A percentile compares a stretch with the other conserved stretches of the same genome.
phyloP scores from a whole-genome alignment of 2,113 vertebrate genomes.

The Verasper variegatus region DNA sequence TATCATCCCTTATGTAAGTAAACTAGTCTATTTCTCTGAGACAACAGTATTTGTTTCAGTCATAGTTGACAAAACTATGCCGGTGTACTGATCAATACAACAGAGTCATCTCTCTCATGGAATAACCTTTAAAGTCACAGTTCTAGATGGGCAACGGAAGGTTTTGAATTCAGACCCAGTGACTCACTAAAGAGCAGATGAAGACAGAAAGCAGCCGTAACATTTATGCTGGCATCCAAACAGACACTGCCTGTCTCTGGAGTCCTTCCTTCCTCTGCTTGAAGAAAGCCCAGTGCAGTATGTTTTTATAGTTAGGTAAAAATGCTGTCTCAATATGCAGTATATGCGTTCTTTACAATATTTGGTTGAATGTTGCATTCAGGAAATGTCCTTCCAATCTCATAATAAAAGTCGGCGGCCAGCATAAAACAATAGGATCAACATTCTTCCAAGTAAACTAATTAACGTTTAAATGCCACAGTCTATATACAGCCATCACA shows the following conservation, averaged over 20 bases:
- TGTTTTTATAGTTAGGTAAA: neutral
- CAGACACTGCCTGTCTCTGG: conserved; percentile 16
- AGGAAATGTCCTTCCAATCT: conserved; percentile 31
- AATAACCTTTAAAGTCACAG: conserved; percentile 40
- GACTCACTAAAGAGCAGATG: conserved; percentile 41
- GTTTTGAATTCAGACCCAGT: conserved; percentile 32
- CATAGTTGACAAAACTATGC: conserved; percentile 2
- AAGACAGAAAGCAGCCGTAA: conserved; percentile 34
- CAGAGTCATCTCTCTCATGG: conserved; percentile 23
- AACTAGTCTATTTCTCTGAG: neutral
- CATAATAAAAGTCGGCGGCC: conserved; percentile 33
- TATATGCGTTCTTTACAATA: neutral
- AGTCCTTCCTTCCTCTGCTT: conserved; percentile 11
- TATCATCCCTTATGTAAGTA: neutral
- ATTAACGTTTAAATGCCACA: conserved; percentile 72
- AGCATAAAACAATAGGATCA: conserved; percentile 38
- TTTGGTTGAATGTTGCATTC: neutral
- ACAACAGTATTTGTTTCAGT: neutral
- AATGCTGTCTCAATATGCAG: neutral
- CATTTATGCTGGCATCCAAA: conserved; percentile 36
- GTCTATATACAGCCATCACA: conserved; percentile 11
- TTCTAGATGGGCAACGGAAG: conserved; percentile 7
- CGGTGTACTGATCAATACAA: conserved; percentile 12
- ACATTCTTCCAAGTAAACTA: conserved; percentile 37
- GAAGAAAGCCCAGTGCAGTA: neutral